phyloP scores from a whole-genome alignment of 2,113 vertebrate species.

The Sturnus vulgaris region DNA sequence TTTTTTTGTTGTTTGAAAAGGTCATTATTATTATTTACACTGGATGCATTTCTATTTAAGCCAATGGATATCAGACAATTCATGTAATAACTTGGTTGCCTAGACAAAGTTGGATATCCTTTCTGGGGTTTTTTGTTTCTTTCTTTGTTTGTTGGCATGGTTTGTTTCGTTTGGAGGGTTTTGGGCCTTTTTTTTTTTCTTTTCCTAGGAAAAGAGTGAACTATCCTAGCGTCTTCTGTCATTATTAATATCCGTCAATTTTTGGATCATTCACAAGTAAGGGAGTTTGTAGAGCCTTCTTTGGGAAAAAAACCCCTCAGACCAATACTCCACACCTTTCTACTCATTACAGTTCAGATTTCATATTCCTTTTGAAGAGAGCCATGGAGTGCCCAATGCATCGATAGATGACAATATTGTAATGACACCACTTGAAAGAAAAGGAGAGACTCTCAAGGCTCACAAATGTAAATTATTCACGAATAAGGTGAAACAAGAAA shows the following conservation, averaged over 20 bases:
- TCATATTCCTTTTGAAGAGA: constrained; percentile 27
- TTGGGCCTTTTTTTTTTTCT: neutral
- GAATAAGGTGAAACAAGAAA: constrained; percentile 39
- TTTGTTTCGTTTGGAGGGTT: neutral
- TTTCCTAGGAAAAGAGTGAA: neutral
- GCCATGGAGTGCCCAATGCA: neutral
- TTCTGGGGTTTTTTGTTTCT: neutral
- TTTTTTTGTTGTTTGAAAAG: neutral
- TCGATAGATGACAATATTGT: neutral
- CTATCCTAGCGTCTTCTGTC: neutral
- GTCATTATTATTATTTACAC: neutral
- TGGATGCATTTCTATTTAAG: neutral
- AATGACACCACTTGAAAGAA: constrained; percentile 41
- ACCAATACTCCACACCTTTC: neutral
- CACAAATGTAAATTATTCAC: constrained; percentile 55
- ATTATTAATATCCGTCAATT: neutral
- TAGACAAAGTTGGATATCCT: neutral
- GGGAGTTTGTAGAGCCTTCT: neutral
- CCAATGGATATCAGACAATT: neutral
- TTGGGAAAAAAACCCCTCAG: neutral
- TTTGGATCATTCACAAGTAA: neutral
- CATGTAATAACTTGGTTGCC: neutral
- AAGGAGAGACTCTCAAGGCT: neutral
- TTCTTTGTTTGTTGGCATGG: neutral
- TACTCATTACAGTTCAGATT: neutral